phyloP scores from a whole-genome alignment of 2,113 vertebrate genomes.

The Anas platyrhynchos region DNA sequence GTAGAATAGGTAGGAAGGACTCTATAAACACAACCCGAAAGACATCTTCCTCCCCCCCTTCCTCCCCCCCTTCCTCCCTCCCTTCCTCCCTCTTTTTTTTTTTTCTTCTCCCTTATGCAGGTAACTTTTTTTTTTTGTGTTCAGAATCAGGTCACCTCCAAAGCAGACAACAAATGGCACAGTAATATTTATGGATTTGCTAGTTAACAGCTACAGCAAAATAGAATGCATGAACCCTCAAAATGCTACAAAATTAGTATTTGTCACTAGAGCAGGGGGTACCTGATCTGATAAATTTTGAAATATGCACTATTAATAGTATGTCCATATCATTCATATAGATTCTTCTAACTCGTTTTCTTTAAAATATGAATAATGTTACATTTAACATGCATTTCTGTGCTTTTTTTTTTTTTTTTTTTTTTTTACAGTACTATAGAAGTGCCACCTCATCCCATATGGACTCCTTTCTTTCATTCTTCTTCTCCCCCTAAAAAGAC shows the following conservation, averaged over 20 bases:
- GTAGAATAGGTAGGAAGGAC: neutral
- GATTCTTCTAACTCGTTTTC: neutral
- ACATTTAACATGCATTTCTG: constrained; percentile 14
- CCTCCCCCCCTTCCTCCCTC: neutral
- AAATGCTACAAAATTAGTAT: neutral
- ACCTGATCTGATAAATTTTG: neutral
- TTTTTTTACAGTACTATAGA: constrained; percentile 55
- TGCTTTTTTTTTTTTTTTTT: neutral
- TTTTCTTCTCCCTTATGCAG: neutral
- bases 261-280: neutral
- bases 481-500: neutral
- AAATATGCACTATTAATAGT: neutral
- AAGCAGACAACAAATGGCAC: neutral
- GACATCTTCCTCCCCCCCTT: neutral
- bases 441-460: constrained; percentile 36
- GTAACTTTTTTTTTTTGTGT: neutral
- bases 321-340: neutral
- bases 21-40: neutral
- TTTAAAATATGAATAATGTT: neutral
- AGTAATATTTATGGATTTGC: neutral
- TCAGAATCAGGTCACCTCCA: neutral
- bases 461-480: constrained; percentile 11
- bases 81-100: neutral
- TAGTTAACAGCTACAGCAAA: neutral
- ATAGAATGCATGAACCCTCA: neutral